These are phyloP conservation scores for Clarias macrocephalus DNA, from an alignment of 2,113 vertebrate genomes.

Conservation along the genomic window DNA sequence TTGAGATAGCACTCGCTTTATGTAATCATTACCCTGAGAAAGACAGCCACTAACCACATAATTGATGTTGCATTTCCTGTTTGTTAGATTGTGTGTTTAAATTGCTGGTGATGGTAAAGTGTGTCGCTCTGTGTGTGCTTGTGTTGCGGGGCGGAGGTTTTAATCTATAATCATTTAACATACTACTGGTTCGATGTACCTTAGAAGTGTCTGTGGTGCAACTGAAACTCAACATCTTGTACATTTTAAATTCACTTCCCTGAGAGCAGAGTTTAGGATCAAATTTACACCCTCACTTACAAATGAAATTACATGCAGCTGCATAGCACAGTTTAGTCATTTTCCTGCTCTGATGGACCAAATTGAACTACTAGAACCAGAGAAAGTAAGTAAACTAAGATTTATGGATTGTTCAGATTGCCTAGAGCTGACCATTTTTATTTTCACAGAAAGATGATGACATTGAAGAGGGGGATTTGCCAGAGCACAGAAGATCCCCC, in stretches of 20 bases:
- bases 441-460: conserved; percentile 86
- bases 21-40: background rate
- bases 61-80: background rate
- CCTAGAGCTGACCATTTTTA: background rate
- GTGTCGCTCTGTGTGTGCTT: background rate
- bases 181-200: background rate
- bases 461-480: conserved; percentile 95
- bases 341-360: background rate
- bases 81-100: background rate
- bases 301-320: background rate
- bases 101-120: background rate
- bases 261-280: background rate
- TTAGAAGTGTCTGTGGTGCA: background rate
- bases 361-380: background rate
- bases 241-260: background rate
- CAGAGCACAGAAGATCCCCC: conserved; percentile 87
- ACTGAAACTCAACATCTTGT: background rate
- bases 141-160: background rate
- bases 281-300: background rate
- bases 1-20: background rate
- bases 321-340: background rate
- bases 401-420: background rate
- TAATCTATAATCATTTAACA: background rate
- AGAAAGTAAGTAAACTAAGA: background rate
- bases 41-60: background rate